Evolutionary conservation across 2,113 vertebrate genomes (phyloP).

Genomic region (Nyctibius bracteatus): DNA sequence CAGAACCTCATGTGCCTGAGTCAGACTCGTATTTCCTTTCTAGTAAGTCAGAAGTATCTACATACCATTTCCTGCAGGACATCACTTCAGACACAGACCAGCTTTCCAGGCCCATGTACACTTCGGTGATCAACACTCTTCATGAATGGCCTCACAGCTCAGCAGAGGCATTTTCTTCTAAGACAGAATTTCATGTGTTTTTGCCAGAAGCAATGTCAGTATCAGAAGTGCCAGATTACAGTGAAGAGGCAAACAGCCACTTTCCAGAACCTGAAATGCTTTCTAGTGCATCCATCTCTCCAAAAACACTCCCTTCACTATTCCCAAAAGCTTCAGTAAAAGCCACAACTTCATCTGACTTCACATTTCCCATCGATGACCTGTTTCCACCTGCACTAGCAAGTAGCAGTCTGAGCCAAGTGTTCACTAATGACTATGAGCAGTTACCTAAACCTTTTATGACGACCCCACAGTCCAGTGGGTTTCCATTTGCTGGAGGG

Average conservation of each 20-base stretch:
- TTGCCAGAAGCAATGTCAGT: not conserved
- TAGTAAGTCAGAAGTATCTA: not conserved
- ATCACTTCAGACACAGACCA: not conserved
- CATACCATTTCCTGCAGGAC: not conserved
- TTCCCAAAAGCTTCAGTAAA: not conserved
- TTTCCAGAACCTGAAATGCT: not conserved
- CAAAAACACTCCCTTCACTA: not conserved
- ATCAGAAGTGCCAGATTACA: not conserved
- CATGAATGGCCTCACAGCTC: not conserved
- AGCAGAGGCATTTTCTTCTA: not conserved
- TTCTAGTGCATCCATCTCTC: not conserved
- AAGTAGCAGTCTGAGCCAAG: not conserved
- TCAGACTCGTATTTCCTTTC: not conserved
- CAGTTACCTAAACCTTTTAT: not conserved
- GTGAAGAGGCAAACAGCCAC: not conserved
- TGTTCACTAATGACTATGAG: not conserved
- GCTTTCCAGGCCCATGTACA: not conserved
- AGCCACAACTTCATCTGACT: not conserved
- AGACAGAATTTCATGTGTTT: not conserved
- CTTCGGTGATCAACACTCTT: not conserved
- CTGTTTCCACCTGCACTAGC: not conserved
- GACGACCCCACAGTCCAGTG: not conserved
- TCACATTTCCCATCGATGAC: not conserved
- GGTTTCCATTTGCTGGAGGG: not conserved
- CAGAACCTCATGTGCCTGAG: rapidly evolving